Conservation (phyloP, 1,140 invertebrate genomes). For the Mercenaria mercenaria region DNA sequence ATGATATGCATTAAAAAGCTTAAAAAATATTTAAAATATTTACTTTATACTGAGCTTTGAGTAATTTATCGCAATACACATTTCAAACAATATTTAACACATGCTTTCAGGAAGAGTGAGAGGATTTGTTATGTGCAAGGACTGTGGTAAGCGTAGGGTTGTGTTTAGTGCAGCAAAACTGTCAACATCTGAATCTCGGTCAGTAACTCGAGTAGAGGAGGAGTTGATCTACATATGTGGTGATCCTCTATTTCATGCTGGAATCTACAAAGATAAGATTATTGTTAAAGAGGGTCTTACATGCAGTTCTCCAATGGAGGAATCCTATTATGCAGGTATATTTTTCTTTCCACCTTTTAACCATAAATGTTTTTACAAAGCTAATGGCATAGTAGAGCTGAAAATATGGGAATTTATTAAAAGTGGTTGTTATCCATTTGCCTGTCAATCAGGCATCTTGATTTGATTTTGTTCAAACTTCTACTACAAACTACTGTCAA, state of each 20-base stretch:
- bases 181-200: not conserved
- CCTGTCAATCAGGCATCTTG: no score
- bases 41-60: no score
- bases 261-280: conserved; percentile 28
- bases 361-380: no score
- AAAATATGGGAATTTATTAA: no score
- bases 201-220: conserved; percentile 32
- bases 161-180: conserved; percentile 11
- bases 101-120: conserved; percentile 32
- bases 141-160: conserved; percentile 55
- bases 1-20: not conserved
- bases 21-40: not conserved
- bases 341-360: not conserved
- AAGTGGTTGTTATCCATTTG: no score
- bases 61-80: no score
- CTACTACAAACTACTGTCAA: no score
- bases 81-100: not conserved
- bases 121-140: conserved; percentile 25
- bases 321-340: conserved; percentile 51
- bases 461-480: no score
- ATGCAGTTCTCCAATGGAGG: conserved; percentile 30
- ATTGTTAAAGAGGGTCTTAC: conserved; percentile 53
- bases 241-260: conserved; percentile 44
- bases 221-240: conserved; percentile 58
- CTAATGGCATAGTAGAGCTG: no score